Percentiles rank a stretch among this genome's conserved stretches.
phyloP scores from a whole-genome alignment of 2,797 vertebrate species.

The Sitta carolinensis region DNA sequence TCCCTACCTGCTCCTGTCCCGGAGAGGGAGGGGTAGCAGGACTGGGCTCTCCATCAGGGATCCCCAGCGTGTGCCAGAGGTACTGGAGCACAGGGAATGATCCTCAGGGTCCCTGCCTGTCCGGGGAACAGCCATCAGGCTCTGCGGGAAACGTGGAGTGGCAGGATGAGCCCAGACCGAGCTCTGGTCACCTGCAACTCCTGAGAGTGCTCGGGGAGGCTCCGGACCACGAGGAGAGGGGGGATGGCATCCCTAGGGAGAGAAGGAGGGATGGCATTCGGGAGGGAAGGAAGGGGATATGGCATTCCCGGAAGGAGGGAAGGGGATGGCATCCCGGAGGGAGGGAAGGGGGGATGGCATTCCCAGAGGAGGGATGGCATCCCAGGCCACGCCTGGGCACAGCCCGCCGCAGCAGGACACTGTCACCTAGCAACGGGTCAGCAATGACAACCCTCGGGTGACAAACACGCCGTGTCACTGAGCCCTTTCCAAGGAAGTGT shows the following conservation, averaged over 20 bases:
- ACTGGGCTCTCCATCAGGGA: fast-evolving
- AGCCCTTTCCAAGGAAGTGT: not conserved
- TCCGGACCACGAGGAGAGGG: not conserved
- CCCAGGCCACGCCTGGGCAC: not conserved
- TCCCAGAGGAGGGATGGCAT: not conserved
- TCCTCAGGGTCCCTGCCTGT: fast-evolving
- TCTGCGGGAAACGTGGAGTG: fast-evolving
- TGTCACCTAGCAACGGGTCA: constrained; percentile 21
- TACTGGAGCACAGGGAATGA: not conserved
- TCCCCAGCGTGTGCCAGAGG: fast-evolving
- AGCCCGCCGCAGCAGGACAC: not conserved
- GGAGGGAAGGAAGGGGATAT: too few relatives aligned
- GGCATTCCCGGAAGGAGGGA: not conserved
- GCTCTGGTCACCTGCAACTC: not conserved
- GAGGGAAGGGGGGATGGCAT: not conserved
- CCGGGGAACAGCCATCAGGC: fast-evolving
- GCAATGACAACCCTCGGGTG: not conserved
- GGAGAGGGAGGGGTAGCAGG: fast-evolving
- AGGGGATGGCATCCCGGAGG: not conserved
- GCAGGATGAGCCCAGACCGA: not conserved
- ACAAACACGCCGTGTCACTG: not conserved
- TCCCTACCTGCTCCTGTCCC: not conserved
- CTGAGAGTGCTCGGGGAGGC: not conserved
- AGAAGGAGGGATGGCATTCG: not conserved
- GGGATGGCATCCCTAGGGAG: not conserved